These are phyloP conservation scores for Flexamia atlantica DNA, from an alignment of 2,888 invertebrate genomes.

Conservation along the genomic window DNA sequence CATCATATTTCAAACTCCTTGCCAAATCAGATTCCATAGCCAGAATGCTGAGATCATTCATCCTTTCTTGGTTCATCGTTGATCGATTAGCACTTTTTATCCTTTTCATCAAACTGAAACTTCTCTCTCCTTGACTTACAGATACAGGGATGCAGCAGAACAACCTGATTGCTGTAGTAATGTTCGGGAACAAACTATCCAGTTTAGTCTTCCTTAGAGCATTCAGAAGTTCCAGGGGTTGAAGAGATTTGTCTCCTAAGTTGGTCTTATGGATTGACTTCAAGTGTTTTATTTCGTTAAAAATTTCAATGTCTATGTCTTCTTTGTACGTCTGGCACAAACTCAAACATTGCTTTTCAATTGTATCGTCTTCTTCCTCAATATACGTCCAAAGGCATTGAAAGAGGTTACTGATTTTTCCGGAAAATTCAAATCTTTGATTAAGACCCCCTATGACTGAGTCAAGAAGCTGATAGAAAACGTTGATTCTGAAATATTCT, in stretches of 20 bases:
- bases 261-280: conserved; percentile 22
- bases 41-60: conserved; percentile 66
- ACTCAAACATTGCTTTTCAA: conserved; percentile 29
- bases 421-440: conserved; percentile 10
- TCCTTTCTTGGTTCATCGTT: conserved; percentile 70
- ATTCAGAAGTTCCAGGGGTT: conserved; percentile 45
- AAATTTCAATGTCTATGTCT: conserved; percentile 34
- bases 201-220: conserved; percentile 67
- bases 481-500: conserved; percentile 41
- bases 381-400: conserved; percentile 42
- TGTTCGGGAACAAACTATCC: conserved; percentile 54
- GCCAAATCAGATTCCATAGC: conserved; percentile 63
- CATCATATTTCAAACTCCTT: conserved; percentile 59
- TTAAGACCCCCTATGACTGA: not conserved
- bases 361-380: conserved; percentile 30
- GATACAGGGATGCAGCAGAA: conserved; percentile 55
- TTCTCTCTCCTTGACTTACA: conserved; percentile 45
- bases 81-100: conserved; percentile 59
- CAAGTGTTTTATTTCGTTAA: conserved; percentile 37
- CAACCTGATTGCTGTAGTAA: conserved; percentile 45
- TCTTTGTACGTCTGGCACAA: conserved; percentile 42
- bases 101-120: conserved; percentile 56
- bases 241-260: conserved; percentile 21
- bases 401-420: conserved; percentile 16
- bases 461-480: conserved; percentile 28